phyloP scores from a whole-genome alignment of 2,797 vertebrate species.

The Sternarchorhynchus goeldii region DNA sequence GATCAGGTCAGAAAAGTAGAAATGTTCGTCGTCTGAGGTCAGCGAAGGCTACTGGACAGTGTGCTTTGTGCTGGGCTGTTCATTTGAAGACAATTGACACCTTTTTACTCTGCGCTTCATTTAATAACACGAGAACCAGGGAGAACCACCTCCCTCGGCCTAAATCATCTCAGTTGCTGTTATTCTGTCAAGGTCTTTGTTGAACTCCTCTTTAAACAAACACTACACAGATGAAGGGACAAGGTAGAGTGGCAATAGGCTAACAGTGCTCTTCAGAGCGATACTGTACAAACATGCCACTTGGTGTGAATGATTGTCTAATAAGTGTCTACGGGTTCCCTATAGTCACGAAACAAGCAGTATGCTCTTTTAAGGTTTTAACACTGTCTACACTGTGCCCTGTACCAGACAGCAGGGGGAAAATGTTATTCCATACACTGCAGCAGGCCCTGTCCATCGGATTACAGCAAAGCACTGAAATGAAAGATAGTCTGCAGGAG shows the following conservation, averaged over 20 bases:
- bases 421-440: not conserved
- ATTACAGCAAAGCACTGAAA: constrained; percentile 21
- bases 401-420: too few relatives aligned
- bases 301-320: constrained; percentile 20
- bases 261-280: constrained; percentile 55
- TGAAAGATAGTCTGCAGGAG: not conserved
- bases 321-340: not conserved
- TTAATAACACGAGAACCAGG: constrained; percentile 58
- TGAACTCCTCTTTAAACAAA: constrained; percentile 64
- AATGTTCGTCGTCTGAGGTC: not conserved
- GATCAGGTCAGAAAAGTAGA: not conserved
- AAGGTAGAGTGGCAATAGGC: constrained; percentile 57
- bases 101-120: constrained; percentile 48
- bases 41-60: not conserved
- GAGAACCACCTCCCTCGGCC: constrained; percentile 30
- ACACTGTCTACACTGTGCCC: too few relatives aligned
- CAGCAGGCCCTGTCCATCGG: not conserved
- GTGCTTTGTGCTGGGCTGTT: not conserved
- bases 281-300: constrained; percentile 46
- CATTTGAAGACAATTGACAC: constrained; percentile 60
- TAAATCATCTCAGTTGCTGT: constrained; percentile 50
- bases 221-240: constrained; percentile 53
- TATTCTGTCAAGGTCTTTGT: constrained; percentile 60
- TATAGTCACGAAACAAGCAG: not conserved
- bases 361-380: not conserved